Conservation (phyloP, 2,888 invertebrate genomes). For the Drosophila rubida region DNA sequence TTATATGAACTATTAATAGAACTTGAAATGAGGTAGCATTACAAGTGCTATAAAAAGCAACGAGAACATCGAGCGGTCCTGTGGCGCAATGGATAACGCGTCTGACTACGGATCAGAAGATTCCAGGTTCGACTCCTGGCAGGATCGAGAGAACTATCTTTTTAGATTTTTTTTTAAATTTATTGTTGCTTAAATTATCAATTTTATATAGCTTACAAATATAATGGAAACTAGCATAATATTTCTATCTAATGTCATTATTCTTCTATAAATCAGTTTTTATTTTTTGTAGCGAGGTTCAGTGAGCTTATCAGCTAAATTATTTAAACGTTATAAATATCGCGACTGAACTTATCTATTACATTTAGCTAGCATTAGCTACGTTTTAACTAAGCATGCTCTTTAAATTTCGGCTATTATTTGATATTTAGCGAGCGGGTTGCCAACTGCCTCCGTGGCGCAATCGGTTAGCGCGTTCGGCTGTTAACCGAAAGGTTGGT, state of each 20-base stretch:
- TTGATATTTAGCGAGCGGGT: fast-evolving
- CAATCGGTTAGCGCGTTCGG: constrained; percentile 99
- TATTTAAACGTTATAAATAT: neutral
- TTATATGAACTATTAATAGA: constrained; percentile 27
- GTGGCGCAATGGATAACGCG: constrained; percentile 84
- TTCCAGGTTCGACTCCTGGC: constrained; percentile 85
- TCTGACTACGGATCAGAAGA: constrained; percentile 85
- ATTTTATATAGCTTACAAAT: too few relatives aligned
- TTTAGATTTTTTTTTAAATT: constrained; percentile 1
- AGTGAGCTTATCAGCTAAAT: neutral
- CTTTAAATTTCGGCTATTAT: neutral
- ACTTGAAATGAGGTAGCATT: neutral
- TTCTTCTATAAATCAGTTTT: too few relatives aligned
- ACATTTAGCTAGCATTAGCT: neutral
- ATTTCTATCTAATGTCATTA: too few relatives aligned
- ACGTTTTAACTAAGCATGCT: neutral
- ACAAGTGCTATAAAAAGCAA: neutral
- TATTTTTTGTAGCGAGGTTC: too few relatives aligned
- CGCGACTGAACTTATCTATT: neutral
- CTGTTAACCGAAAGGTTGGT: constrained; percentile 99
- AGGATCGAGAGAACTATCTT: constrained; percentile 66
- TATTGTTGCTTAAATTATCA: too few relatives aligned
- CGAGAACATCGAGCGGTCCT: constrained; percentile 57
- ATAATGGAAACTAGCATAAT: too few relatives aligned
- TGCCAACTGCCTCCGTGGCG: constrained; percentile 89